phyloP scores from a whole-genome alignment of 1,140 invertebrate genomes.

The Spodoptera frugiperda region DNA sequence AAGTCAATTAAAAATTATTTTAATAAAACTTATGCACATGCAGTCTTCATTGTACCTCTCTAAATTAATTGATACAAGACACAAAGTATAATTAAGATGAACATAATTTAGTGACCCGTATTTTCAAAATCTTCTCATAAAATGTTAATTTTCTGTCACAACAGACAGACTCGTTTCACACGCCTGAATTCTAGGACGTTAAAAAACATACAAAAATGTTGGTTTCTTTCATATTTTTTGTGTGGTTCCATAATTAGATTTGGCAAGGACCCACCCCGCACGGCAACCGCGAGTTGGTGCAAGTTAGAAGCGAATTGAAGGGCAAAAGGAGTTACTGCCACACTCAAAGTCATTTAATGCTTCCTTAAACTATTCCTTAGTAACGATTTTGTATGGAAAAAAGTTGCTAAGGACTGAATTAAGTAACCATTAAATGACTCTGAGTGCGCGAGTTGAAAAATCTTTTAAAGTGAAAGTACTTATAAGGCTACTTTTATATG shows the following conservation, averaged over 20 bases:
- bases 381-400: too few relatives aligned
- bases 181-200: slow-evolving; percentile 57
- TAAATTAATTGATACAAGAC: background rate
- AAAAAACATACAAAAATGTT: slow-evolving; percentile 76
- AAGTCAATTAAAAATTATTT: too few relatives aligned
- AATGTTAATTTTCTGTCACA: slow-evolving; percentile 56
- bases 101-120: background rate
- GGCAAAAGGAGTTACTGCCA: too few relatives aligned
- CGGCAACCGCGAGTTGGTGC: slow-evolving; percentile 56
- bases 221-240: slow-evolving; percentile 66
- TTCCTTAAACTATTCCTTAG: too few relatives aligned
- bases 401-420: too few relatives aligned
- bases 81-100: background rate
- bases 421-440: too few relatives aligned
- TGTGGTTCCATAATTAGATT: slow-evolving; percentile 81
- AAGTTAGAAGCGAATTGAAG: slow-evolving; percentile 49
- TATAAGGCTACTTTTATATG: too few relatives aligned
- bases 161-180: slow-evolving; percentile 64
- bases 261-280: slow-evolving; percentile 72
- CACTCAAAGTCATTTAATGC: too few relatives aligned
- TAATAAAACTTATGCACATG: too few relatives aligned
- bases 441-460: too few relatives aligned
- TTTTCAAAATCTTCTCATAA: slow-evolving; percentile 25
- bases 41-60: background rate
- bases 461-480: too few relatives aligned